Percentiles rank a stretch among this genome's conserved stretches.
Conservation (phyloP, 2,113 vertebrate genomes). For the Lepus timidus region DNA sequence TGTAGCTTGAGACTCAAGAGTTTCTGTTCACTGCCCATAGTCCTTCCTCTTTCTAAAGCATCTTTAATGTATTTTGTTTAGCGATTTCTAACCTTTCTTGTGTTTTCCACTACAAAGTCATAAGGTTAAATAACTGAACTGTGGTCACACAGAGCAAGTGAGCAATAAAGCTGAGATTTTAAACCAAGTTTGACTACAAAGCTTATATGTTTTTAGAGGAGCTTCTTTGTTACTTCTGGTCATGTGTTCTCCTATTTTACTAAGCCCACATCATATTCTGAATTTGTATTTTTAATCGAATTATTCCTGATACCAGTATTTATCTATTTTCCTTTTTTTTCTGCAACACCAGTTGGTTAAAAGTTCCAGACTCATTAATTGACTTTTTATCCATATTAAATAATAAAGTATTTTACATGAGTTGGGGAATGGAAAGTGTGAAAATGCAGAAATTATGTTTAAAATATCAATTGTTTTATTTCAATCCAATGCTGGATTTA, state of each 20-base stretch:
- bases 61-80: constrained; percentile 17
- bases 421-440: not conserved
- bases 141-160: not conserved
- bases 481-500: not conserved
- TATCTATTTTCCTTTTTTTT: not conserved
- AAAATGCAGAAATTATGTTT: constrained; percentile 12
- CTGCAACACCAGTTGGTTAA: constrained; percentile 3
- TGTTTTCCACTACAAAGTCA: not conserved
- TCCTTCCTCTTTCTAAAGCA: not conserved
- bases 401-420: not conserved
- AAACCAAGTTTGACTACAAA: not conserved
- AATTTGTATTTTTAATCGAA: not conserved
- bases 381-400: constrained; percentile 9
- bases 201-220: not conserved
- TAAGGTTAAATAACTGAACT: not conserved
- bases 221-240: not conserved
- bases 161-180: not conserved
- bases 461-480: constrained; percentile 22
- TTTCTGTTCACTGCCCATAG: not conserved
- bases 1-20: not conserved
- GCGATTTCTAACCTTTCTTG: not conserved
- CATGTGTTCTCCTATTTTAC: not conserved
- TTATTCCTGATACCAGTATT: not conserved
- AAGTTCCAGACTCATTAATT: not conserved
- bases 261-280: not conserved